Conservation (phyloP, 2,888 invertebrate species). For the Mimas tiliae region DNA sequence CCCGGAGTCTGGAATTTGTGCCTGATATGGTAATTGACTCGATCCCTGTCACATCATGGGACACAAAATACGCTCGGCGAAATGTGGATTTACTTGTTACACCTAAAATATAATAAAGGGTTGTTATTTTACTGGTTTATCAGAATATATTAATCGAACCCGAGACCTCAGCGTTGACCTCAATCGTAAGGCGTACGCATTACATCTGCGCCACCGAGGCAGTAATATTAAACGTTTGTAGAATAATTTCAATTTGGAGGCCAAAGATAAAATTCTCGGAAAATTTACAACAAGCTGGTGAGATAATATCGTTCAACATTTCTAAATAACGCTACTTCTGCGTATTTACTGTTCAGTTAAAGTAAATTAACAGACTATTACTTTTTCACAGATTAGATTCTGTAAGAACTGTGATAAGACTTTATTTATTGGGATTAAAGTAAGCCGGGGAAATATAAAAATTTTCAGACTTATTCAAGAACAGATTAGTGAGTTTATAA, state of each 20-base stretch:
- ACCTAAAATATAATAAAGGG: no score
- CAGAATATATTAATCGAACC: no score
- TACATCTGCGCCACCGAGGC: no score
- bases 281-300: not conserved
- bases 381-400: not conserved
- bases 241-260: not conserved
- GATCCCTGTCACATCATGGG: no score
- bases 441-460: not conserved
- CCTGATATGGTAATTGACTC: no score
- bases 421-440: not conserved
- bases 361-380: conserved; percentile 5
- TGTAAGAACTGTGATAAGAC: not conserved
- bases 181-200: no score
- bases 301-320: not conserved
- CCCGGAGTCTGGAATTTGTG: no score
- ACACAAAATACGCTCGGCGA: no score
- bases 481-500: not conserved
- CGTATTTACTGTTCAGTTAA: not conserved
- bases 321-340: not conserved
- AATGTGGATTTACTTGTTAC: no score
- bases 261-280: not conserved
- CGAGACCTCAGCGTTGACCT: no score
- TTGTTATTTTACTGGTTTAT: no score
- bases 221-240: not conserved
- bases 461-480: not conserved